phyloP scores from a whole-genome alignment of 2,888 invertebrate species.

The Silvanus unidentatus region DNA sequence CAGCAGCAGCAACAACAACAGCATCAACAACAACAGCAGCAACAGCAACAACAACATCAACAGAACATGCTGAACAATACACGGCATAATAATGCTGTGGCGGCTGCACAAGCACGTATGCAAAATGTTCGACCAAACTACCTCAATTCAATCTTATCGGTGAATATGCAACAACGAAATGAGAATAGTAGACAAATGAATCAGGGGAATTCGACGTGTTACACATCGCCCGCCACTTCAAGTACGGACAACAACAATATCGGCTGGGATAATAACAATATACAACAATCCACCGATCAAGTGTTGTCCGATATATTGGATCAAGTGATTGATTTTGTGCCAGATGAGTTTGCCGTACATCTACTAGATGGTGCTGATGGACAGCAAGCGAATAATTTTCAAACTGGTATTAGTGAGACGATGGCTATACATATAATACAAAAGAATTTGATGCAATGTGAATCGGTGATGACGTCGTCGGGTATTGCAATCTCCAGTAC shows the following conservation, averaged over 20 bases:
- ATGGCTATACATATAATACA: conserved; percentile 86
- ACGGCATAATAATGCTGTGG: conserved; percentile 11
- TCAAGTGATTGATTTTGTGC: conserved; percentile 37
- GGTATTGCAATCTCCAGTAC: conserved; percentile 51
- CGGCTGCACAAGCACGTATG: conserved; percentile 21
- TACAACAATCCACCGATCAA: conserved; percentile 54
- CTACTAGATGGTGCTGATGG: conserved; percentile 40
- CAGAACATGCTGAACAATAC: conserved; percentile 23
- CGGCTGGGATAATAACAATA: conserved; percentile 43
- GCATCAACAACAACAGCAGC: conserved; percentile 2
- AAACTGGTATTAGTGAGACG: conserved; percentile 58
- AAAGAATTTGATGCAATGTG: conserved; percentile 83
- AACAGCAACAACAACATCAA: conserved; percentile 11
- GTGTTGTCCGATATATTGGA: conserved; percentile 79
- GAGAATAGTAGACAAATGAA: conserved; percentile 23
- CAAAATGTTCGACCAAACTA: conserved; percentile 39
- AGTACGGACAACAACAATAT: conserved; percentile 33
- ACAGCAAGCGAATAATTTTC: conserved; percentile 26
- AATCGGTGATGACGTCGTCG: conserved; percentile 58
- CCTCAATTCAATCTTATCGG: conserved; percentile 41
- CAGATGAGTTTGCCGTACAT: conserved; percentile 38
- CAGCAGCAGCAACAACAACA: conserved; percentile 10
- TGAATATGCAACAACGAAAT: conserved; percentile 39
- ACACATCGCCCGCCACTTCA: conserved; percentile 34
- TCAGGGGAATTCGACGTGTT: conserved; percentile 30